Evolutionary conservation across 2,888 invertebrate genomes (phyloP), one percentile per base, ranked within the genome.

Genomic region (Corbicula japonica): DNA sequence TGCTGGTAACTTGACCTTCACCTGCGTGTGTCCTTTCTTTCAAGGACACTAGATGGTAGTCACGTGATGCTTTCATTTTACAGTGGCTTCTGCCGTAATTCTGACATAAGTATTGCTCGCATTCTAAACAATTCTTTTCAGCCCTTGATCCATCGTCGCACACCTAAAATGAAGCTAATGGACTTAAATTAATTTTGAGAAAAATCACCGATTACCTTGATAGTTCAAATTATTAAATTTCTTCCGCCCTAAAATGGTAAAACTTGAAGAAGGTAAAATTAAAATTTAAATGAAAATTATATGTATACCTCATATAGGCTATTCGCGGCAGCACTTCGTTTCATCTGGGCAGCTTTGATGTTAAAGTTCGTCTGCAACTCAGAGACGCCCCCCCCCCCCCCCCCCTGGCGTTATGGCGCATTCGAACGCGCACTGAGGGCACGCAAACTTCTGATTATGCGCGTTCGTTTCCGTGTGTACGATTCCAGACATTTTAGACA

Each of bases 341-440:
- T 80, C 35, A 76, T 76, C 60, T 78, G 74, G 0, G 84, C 86
- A 2, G 86, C 86, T 50, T 82, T 80, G 30, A 86, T 78, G 66
- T 86, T 84, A 35, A 84, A 84, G 54, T 86, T 86, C 54, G 86
- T 84, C 82, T 84, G 86, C 56, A 86, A 68, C 46, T 74, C 68
- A 10, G 78, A 75, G 6, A 77, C 75, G 12, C 83, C 80, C n/a
- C n/a, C n/a, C n/a, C n/a, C n/a, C n/a, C n/a, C n/a, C n/a, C n/a
- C n/a, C n/a, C 21, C 79, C 79, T 50, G 76, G 38, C 18, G 86
- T 84, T 21, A 83, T 73, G 8, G 73, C 58, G 52, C 84, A 82
- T 54, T 84, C 84, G 12, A 65, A 60, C 12, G 76, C 80, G 46
- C 86, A 86, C 8, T 84, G 61, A 3, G 86, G 84, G 35, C 86